These are phyloP conservation scores for Channa maculata DNA, from an alignment of 2,113 vertebrate genomes.

Conservation along the genomic window DNA sequence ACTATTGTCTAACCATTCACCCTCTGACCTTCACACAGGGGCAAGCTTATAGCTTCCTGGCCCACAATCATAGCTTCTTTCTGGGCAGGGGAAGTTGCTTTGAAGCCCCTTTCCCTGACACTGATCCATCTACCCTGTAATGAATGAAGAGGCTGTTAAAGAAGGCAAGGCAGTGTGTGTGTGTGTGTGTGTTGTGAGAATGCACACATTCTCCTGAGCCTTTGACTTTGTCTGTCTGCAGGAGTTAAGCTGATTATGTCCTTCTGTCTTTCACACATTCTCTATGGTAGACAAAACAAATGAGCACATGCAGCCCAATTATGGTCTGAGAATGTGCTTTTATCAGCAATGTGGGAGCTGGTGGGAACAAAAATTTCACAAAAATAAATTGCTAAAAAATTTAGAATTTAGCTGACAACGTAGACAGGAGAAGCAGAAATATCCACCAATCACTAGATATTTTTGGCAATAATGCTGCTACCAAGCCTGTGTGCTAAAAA, in stretches of 20 bases:
- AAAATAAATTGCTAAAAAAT: neutral
- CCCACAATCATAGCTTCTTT: constrained; percentile 63
- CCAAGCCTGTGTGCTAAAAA: constrained; percentile 18
- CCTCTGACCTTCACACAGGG: constrained; percentile 48
- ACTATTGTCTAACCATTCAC: constrained; percentile 59
- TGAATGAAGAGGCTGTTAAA: constrained; percentile 80
- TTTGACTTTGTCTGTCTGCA: constrained; percentile 10
- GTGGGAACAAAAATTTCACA: constrained; percentile 16
- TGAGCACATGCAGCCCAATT: constrained; percentile 58
- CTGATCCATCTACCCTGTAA: constrained; percentile 62
- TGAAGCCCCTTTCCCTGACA: constrained; percentile 60
- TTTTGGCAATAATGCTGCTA: neutral
- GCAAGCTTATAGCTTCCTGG: constrained; percentile 48
- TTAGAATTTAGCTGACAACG: neutral
- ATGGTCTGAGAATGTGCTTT: constrained; percentile 57
- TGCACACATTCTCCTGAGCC: neutral
- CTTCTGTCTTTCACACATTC: constrained; percentile 59
- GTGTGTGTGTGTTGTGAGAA: neutral
- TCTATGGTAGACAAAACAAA: constrained; percentile 76
- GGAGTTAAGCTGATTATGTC: constrained; percentile 10
- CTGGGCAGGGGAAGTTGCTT: constrained; percentile 70
- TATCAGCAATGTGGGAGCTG: constrained; percentile 7
- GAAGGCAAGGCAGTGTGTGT: constrained; percentile 64
- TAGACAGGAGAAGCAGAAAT: neutral
- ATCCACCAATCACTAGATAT: constrained; percentile 4